Percentiles rank a stretch among this genome's conserved stretches.
phyloP scores from a whole-genome alignment of 2,113 vertebrate species.

The Gnathonemus echidnorhynchus region DNA sequence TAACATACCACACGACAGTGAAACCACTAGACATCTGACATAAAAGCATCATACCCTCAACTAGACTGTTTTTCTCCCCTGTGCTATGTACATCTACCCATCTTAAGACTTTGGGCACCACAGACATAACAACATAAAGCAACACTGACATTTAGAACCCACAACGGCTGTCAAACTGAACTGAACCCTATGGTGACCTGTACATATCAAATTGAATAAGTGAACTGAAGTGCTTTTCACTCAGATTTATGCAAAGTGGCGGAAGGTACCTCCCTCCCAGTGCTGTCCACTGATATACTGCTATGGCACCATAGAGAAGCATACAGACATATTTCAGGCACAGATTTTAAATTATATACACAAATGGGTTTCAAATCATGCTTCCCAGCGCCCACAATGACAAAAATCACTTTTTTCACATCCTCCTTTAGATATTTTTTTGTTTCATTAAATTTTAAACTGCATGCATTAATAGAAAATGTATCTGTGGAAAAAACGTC shows the following conservation, averaged over 20 bases:
- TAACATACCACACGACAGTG: background rate
- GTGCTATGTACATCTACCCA: background rate
- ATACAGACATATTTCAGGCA: background rate
- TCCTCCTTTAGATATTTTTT: background rate
- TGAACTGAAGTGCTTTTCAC: background rate
- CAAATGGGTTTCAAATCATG: background rate
- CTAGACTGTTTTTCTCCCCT: background rate
- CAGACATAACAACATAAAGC: background rate
- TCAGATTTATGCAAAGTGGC: background rate
- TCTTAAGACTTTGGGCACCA: background rate
- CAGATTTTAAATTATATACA: background rate
- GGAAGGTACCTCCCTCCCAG: background rate
- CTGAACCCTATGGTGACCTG: background rate
- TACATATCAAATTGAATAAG: background rate
- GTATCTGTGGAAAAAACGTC: background rate
- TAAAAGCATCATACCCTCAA: background rate
- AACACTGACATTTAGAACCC: background rate
- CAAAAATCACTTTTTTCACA: background rate
- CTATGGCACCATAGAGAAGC: background rate
- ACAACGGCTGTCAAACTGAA: background rate
- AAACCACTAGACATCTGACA: background rate
- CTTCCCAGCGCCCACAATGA: background rate
- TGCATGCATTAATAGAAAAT: slow-evolving; percentile 20
- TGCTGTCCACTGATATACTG: background rate
- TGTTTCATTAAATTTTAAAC: background rate